Conservation (phyloP, 2,113 vertebrate species). For the Nipponia nippon region DNA sequence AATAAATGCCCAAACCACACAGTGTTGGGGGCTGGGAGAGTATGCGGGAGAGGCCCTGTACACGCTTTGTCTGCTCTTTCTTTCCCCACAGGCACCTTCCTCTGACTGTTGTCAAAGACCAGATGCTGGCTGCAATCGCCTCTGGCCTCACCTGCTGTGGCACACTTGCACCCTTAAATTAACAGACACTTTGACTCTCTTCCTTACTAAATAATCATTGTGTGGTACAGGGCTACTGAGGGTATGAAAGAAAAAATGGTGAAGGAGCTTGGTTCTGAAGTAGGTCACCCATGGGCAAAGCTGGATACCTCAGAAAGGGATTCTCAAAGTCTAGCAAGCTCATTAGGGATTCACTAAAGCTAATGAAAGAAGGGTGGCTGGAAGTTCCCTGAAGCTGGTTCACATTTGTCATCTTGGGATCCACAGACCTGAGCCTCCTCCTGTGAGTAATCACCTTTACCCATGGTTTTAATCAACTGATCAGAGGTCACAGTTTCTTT, state of each 20-base stretch:
- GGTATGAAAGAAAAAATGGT: not conserved
- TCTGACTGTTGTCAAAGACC: not conserved
- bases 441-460: not conserved
- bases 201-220: not conserved
- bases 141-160: not conserved
- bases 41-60: not conserved
- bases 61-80: not conserved
- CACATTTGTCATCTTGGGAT: not conserved
- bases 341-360: not conserved
- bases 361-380: not conserved
- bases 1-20: not conserved
- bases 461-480: not conserved
- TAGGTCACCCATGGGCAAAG: not conserved
- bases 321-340: not conserved
- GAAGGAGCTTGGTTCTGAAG: not conserved
- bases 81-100: not conserved
- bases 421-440: not conserved
- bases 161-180: not conserved
- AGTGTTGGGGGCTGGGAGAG: not conserved
- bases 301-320: not conserved
- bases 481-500: not conserved
- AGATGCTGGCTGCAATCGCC: not conserved
- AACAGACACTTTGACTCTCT: not conserved
- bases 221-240: not conserved
- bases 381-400: not conserved